Evolutionary conservation across 2,888 invertebrate genomes (phyloP), one percentile per base, ranked within the genome.

Genomic region (Schizaphis graminum): DNA sequence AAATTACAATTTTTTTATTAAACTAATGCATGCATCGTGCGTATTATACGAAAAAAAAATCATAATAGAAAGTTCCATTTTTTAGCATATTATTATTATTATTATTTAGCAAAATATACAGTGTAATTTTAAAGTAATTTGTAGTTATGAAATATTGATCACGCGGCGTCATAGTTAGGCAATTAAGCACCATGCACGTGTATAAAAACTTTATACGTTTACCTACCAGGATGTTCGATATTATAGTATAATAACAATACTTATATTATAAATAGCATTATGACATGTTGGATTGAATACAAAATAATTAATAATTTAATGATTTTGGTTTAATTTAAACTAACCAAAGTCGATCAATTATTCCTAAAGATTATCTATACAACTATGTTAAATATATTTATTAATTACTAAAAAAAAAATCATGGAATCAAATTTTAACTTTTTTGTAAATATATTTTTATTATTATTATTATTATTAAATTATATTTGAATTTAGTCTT

Each of bases 121-220:
- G 8, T 77, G 35, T 61, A 57, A 89, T 89, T 57, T 89, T 89
- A 61, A 89, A 44, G 57, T 57, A 67, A 89, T 89, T 57, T 61
- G 28, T 49, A 67, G 47, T 47, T 49, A 13, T 90, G 61, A 90
- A 90, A 90, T 90, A 90, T 90, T 67, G 90, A 90, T 90, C 47
- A 90, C 61, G 26, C 90, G 90, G 67, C 67, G 67, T 90, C n/a
- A 49, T 67, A 24, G 67, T 67, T 90, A 49, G 90, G 90, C 90
- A 90, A 90, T 90, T 90, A 67, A 47, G 67, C 90, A 90, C 47
- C 90, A n/a, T 24, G 90, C 35, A 90, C 67, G 90, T 67, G 67
- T 77, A 90, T 67, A 26, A 90, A n/a, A 90, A 61, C 61, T 61
- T 90, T 61, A 44, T 53, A 90, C 47, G 53, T 24, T n/a, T 49